Conservation (phyloP, 2,888 invertebrate genomes). For the Aphodius sticticus region DNA sequence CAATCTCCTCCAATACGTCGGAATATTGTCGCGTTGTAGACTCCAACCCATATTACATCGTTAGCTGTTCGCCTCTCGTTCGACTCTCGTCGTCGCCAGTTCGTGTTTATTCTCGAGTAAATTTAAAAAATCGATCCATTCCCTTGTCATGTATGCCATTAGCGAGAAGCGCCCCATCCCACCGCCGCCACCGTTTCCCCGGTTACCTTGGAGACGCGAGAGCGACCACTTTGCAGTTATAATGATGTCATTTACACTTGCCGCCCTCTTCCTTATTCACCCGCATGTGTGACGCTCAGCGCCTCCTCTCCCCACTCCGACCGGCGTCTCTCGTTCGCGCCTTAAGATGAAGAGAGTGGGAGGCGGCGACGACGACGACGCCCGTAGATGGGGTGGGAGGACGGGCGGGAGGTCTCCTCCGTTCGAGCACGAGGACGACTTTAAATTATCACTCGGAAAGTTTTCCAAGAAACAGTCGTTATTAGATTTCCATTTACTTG, state of each 20-base stretch:
- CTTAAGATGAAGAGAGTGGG: background rate
- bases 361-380: slow-evolving; percentile 16
- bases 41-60: slow-evolving; percentile 12
- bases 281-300: slow-evolving; percentile 54
- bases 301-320: slow-evolving; percentile 35
- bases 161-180: slow-evolving; percentile 49
- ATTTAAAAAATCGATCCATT: slow-evolving; percentile 62
- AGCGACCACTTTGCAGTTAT: slow-evolving; percentile 63
- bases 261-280: slow-evolving; percentile 59
- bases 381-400: slow-evolving; percentile 27
- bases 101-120: slow-evolving; percentile 60
- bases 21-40: background rate
- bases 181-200: slow-evolving; percentile 49
- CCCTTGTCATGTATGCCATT: slow-evolving; percentile 63
- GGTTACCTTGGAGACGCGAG: slow-evolving; percentile 61
- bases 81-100: slow-evolving; percentile 4
- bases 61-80: slow-evolving; percentile 12
- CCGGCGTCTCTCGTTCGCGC: slow-evolving; percentile 31
- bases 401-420: slow-evolving; percentile 45
- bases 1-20: no score
- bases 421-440: slow-evolving; percentile 51
- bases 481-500: slow-evolving; percentile 40
- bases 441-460: slow-evolving; percentile 39
- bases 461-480: slow-evolving; percentile 39
- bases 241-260: slow-evolving; percentile 64